Conservation (phyloP, 2,888 invertebrate genomes). For the Volucella zonaria region DNA sequence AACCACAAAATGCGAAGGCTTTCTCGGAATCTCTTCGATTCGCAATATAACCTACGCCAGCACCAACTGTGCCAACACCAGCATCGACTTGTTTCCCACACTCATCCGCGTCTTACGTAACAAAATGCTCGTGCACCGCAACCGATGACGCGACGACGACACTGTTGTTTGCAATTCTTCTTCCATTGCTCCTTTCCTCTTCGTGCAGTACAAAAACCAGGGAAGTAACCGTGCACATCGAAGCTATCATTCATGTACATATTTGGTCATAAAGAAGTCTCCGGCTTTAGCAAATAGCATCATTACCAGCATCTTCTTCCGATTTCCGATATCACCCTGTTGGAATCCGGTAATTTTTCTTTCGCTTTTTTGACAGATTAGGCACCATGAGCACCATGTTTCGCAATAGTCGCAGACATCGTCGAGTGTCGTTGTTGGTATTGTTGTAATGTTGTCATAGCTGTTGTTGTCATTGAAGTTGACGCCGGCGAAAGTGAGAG, state of each 20-base stretch:
- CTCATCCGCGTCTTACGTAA: conserved; percentile 65
- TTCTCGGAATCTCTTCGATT: conserved; percentile 32
- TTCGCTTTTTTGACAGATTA: conserved; percentile 6
- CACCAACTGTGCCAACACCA: not conserved
- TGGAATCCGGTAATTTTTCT: conserved; percentile 43
- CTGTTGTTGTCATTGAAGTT: not conserved
- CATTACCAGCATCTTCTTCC: conserved; percentile 36
- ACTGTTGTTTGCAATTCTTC: conserved; percentile 19
- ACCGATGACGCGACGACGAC: conserved; percentile 42
- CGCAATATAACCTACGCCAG: not conserved
- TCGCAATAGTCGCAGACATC: conserved; percentile 20
- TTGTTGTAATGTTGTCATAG: too few relatives aligned
- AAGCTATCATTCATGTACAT: conserved; percentile 9
- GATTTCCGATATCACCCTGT: conserved; percentile 44
- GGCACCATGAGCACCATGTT: conserved; percentile 18
- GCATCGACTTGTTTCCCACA: conserved; percentile 48
- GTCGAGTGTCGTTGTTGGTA: conserved; percentile 2
- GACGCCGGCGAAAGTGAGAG: conserved; percentile 60
- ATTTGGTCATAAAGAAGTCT: conserved; percentile 8
- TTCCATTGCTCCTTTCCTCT: conserved; percentile 3
- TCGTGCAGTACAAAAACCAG: conserved; percentile 1
- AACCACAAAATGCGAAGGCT: conserved; percentile 25
- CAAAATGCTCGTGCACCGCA: conserved; percentile 21
- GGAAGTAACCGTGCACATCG: conserved; percentile 42
- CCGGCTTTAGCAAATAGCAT: conserved; percentile 12